Percentiles rank a stretch among this genome's conserved stretches.
Conservation (phyloP, 2,888 invertebrate species). For the Allophyes oxyacanthae region DNA sequence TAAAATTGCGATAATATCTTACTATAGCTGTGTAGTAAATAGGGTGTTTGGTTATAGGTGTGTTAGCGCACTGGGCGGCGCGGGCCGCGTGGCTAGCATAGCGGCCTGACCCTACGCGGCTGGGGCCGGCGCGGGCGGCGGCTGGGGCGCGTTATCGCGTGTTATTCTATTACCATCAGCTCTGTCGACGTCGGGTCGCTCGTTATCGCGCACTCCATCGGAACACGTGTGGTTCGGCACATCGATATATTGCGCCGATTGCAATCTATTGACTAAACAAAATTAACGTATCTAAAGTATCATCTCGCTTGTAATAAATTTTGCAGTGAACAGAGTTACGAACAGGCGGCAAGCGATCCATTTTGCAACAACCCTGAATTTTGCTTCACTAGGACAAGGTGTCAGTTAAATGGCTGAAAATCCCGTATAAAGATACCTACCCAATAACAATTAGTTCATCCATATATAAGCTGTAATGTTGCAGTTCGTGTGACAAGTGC, state of each 20-base stretch:
- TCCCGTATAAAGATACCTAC: too few relatives aligned
- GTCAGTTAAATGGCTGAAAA: too few relatives aligned
- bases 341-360: slow-evolving; percentile 18
- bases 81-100: too few relatives aligned
- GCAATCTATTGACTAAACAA: slow-evolving; percentile 11
- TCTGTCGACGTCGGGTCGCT: slow-evolving; percentile 12
- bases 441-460: too few relatives aligned
- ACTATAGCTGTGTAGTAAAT: too few relatives aligned
- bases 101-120: too few relatives aligned
- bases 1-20: too few relatives aligned
- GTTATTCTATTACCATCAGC: slow-evolving; percentile 58
- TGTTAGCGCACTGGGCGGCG: neutral
- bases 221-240: slow-evolving; percentile 40
- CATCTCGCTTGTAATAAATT: slow-evolving; percentile 22
- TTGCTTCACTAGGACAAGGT: too few relatives aligned
- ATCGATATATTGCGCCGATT: slow-evolving; percentile 8
- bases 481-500: too few relatives aligned
- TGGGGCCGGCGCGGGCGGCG: neutral
- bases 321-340: neutral
- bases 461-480: too few relatives aligned
- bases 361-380: too few relatives aligned
- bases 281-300: slow-evolving; percentile 37
- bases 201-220: slow-evolving; percentile 43
- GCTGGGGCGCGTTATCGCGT: slow-evolving; percentile 36
- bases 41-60: too few relatives aligned